phyloP scores from a whole-genome alignment of 2,113 vertebrate genomes.

The Camelus dromedarius region DNA sequence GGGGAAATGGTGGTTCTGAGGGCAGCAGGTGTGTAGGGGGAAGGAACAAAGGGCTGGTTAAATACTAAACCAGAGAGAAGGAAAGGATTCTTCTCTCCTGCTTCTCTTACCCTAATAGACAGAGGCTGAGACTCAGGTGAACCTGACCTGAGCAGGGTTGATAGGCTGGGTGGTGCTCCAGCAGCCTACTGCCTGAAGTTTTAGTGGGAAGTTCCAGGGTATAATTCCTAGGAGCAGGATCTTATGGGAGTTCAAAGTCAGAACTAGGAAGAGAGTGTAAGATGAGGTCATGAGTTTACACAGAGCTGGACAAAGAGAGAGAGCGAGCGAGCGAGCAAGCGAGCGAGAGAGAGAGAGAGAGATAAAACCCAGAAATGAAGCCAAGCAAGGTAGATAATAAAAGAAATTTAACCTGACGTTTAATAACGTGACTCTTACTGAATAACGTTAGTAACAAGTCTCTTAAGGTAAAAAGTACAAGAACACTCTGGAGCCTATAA shows the following conservation, averaged over 20 bases:
- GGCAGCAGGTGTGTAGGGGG: neutral
- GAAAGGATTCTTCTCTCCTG: neutral
- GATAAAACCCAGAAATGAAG: neutral
- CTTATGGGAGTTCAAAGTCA: neutral
- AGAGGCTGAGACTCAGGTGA: rapidly evolving
- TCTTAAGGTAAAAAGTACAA: neutral
- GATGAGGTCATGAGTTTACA: neutral
- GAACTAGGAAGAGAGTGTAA: neutral
- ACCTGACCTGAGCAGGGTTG: neutral
- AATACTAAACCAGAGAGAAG: neutral
- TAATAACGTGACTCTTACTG: too few species aligned
- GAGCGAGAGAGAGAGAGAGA: neutral
- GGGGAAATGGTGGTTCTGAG: neutral
- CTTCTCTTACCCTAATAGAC: neutral
- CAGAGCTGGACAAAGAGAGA: neutral
- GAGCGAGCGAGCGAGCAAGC: neutral
- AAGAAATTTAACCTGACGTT: neutral
- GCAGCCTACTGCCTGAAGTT: neutral
- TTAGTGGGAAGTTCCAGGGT: neutral
- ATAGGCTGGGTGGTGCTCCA: neutral
- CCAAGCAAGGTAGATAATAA: neutral
- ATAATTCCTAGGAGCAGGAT: neutral
- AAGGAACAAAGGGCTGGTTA: neutral
- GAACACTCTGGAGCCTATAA: neutral
- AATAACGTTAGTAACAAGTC: neutral